Percentiles rank a stretch among this genome's conserved stretches.
These are phyloP conservation scores for Neostethus bicornis DNA, from an alignment of 2,797 vertebrate genomes.

Conservation along the genomic window DNA sequence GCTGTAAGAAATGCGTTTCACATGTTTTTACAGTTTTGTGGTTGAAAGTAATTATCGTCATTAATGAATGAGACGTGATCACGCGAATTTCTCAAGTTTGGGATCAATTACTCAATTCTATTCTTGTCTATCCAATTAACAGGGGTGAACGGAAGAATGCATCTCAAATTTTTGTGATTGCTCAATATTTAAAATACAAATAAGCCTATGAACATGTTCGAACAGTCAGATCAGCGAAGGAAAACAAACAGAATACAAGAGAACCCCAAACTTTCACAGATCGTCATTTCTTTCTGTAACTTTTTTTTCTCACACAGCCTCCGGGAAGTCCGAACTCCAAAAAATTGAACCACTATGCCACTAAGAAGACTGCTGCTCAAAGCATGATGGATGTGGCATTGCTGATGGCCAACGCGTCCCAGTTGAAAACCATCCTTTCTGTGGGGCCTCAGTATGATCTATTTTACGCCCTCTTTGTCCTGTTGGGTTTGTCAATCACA, in stretches of 20 bases:
- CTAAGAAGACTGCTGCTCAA: slow-evolving; percentile 90
- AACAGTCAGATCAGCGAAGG: neutral
- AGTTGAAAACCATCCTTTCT: slow-evolving; percentile 86
- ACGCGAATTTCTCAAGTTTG: no score
- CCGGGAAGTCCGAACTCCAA: slow-evolving; percentile 18
- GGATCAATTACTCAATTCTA: no score
- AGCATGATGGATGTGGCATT: slow-evolving; percentile 90
- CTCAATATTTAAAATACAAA: neutral
- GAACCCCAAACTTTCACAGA: neutral
- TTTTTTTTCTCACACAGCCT: slow-evolving; percentile 23
- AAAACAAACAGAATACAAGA: no score
- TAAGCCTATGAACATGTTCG: neutral
- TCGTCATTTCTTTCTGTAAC: no score
- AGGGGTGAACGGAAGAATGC: slow-evolving; percentile 9
- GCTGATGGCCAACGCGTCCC: slow-evolving; percentile 88
- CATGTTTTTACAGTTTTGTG: no score
- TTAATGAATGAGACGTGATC: no score
- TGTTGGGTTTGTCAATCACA: slow-evolving; percentile 86
- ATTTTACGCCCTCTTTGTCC: slow-evolving; percentile 79
- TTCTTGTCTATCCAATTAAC: no score
- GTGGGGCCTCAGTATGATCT: slow-evolving; percentile 81
- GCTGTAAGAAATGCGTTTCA: neutral
- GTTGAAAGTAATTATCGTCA: neutral
- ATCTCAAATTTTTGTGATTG: neutral
- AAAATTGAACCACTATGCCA: slow-evolving; percentile 89